Conservation (phyloP, 2,888 invertebrate genomes). For the Drosophila basisetae region DNA sequence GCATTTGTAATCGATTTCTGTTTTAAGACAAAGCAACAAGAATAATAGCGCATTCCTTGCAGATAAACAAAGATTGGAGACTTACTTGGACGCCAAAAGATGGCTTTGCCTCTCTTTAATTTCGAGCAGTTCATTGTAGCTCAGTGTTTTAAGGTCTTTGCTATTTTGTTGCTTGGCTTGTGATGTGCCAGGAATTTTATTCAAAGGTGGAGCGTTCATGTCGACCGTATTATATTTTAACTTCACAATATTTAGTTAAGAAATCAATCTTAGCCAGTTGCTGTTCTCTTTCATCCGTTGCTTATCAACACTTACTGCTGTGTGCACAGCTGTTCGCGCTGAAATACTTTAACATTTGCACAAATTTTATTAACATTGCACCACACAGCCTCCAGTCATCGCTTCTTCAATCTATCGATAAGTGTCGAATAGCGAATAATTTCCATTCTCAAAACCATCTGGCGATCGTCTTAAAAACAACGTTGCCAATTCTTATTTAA, state of each 20-base stretch:
- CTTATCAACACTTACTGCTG: neutral
- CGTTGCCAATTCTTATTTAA: neutral
- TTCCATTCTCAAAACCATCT: neutral
- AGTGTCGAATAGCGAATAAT: neutral
- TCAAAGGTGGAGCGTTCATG: constrained; percentile 53
- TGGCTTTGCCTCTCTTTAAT: constrained; percentile 81
- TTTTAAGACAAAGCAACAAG: neutral
- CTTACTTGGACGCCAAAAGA: constrained; percentile 83
- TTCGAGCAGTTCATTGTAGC: constrained; percentile 78
- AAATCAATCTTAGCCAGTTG: neutral
- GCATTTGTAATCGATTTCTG: constrained; percentile 70
- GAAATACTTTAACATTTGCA: neutral
- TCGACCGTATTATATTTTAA: constrained; percentile 6
- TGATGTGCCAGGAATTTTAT: constrained; percentile 75
- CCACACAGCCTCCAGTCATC: neutral
- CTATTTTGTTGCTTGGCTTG: constrained; percentile 70
- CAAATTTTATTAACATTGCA: neutral
- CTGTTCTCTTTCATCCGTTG: neutral
- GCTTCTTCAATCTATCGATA: neutral
- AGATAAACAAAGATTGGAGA: neutral
- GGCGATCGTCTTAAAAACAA: neutral
- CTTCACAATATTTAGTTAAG: neutral
- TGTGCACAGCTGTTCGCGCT: neutral
- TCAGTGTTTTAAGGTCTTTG: constrained; percentile 77
- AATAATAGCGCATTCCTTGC: neutral